phyloP scores from a whole-genome alignment of 2,797 vertebrate genomes.

The Acanthurus leucopareius region DNA sequence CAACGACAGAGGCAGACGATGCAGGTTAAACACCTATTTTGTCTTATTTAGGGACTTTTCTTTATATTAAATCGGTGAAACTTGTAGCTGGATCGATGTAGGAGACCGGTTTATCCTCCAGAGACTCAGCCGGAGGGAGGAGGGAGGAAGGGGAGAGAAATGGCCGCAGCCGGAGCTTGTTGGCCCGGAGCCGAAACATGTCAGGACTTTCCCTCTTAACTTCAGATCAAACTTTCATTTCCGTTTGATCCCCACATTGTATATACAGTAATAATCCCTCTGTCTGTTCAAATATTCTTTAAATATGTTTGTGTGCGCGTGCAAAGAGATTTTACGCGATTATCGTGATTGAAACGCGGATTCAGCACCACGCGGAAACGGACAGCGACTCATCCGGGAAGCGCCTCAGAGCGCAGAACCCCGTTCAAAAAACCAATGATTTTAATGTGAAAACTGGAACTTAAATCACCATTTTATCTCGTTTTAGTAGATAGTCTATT shows the following conservation, averaged over 20 bases:
- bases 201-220: constrained; percentile 44
- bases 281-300: neutral
- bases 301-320: neutral
- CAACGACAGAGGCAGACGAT: constrained; percentile 3
- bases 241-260: constrained; percentile 12
- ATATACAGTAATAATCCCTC: too few relatives aligned
- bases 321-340: neutral
- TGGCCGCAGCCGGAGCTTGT: constrained; percentile 41
- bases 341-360: constrained; percentile 31
- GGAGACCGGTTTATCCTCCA: neutral
- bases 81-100: too few relatives aligned
- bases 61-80: too few relatives aligned
- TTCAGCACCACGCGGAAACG: constrained; percentile 89
- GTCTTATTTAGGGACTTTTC: neutral
- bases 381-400: constrained; percentile 84
- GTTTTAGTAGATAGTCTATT: too few relatives aligned
- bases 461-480: neutral
- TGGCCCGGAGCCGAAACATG: constrained; percentile 33
- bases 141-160: neutral
- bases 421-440: neutral
- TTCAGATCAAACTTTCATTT: constrained; percentile 61
- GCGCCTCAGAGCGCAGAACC: neutral
- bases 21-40: constrained; percentile 62
- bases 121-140: neutral
- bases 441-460: accelerated